Evolutionary conservation across 2,797 vertebrate genomes (phyloP).

Genomic region (Betta splendens): DNA sequence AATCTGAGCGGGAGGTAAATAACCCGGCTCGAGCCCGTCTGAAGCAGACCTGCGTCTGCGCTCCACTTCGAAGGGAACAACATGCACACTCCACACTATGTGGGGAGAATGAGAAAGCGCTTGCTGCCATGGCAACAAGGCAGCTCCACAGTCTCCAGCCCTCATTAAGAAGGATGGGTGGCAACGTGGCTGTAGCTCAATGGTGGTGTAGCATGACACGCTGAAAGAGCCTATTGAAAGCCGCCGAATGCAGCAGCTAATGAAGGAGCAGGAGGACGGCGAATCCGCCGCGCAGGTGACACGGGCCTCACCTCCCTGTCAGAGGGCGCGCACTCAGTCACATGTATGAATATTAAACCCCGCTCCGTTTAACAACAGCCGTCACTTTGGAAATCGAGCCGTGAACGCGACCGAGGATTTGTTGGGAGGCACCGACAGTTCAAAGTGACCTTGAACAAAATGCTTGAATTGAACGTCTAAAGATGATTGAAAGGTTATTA

Average conservation of each 20-base stretch:
- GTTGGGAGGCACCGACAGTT: constrained; percentile 8
- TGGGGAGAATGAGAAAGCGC: constrained; percentile 81
- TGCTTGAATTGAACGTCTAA: constrained; percentile 18
- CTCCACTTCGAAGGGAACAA: constrained; percentile 61
- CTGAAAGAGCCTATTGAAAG: constrained; percentile 78
- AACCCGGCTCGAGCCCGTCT: constrained; percentile 55
- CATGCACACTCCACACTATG: constrained; percentile 72
- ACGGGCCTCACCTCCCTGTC: constrained; percentile 45
- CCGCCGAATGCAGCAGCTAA: constrained; percentile 68
- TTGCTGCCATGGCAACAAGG: constrained; percentile 85
- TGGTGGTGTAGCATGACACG: constrained; percentile 75
- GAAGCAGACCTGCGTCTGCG: constrained; percentile 62
- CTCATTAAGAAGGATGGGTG: constrained; percentile 80
- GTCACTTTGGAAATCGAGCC: constrained; percentile 11
- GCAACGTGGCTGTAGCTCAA: constrained; percentile 71
- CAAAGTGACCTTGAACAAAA: constrained; percentile 46
- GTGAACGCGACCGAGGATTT: constrained; percentile 18
- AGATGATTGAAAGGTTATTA: no score
- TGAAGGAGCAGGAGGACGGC: constrained; percentile 61
- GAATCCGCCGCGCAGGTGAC: constrained; percentile 57
- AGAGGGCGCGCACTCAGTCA: constrained; percentile 3
- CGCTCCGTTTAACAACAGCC: constrained; percentile 6
- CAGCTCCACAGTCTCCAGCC: constrained; percentile 77
- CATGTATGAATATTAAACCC: constrained; percentile 18
- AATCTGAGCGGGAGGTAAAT: constrained; percentile 58